Percentiles rank a stretch among this genome's conserved stretches.
Conservation (phyloP, 2,113 vertebrate species). For the Chamaetylas fuelleborni region DNA sequence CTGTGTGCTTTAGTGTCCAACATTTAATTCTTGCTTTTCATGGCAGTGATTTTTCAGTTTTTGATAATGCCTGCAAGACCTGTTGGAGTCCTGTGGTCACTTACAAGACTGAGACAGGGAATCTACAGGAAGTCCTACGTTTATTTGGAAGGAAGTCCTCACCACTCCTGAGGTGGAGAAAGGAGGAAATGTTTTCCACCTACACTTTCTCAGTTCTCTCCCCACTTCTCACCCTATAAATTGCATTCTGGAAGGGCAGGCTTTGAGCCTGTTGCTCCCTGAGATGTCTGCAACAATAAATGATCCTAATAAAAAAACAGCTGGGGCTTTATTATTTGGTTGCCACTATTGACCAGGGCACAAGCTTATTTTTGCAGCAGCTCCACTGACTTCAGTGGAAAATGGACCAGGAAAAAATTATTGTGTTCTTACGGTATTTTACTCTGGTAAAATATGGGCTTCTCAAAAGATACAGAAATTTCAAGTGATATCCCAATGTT, state of each 20-base stretch:
- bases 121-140: fast-evolving
- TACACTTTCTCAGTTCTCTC: neutral
- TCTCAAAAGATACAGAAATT: neutral
- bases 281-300: neutral
- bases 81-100: neutral
- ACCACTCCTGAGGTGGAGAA: neutral
- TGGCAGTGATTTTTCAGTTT: neutral
- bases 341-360: neutral
- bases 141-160: neutral
- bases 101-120: neutral
- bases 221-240: neutral
- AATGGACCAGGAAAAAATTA: neutral
- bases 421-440: neutral
- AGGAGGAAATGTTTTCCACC: neutral
- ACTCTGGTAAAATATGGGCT: neutral
- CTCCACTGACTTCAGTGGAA: neutral
- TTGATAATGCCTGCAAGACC: neutral
- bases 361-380: neutral
- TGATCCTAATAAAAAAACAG: neutral
- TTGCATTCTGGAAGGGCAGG: neutral
- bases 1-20: neutral
- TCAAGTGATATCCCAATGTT: neutral
- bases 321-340: neutral
- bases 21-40: neutral
- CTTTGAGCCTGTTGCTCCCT: neutral